A percentile compares a stretch with the other conserved stretches of the same genome.
Evolutionary conservation across 2,797 vertebrate genomes (phyloP).

Genomic region (Parotocinclus haroldoi): DNA sequence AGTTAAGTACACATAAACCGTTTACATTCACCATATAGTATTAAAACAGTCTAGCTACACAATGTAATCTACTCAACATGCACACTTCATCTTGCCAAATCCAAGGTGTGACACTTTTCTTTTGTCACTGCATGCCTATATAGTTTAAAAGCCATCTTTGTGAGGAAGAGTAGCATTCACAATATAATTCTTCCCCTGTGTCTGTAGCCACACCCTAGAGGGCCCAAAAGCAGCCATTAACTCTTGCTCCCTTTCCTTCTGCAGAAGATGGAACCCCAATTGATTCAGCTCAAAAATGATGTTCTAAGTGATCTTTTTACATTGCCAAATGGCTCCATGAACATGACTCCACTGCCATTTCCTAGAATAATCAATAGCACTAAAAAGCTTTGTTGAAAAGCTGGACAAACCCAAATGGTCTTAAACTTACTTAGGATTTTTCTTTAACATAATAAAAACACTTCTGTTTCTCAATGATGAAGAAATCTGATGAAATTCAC

Average conservation of each 20-base stretch:
- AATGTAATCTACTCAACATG: no score
- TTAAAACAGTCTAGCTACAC: no score
- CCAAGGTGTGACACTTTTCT: no score
- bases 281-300: slow-evolving; percentile 73
- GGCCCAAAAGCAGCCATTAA: slow-evolving; percentile 66
- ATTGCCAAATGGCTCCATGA: slow-evolving; percentile 80
- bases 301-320: slow-evolving; percentile 80
- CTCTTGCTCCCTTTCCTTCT: slow-evolving; percentile 60
- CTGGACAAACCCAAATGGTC: slow-evolving; percentile 34
- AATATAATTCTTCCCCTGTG: slow-evolving; percentile 13
- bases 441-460: slow-evolving; percentile 9
- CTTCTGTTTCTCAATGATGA: not conserved
- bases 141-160: slow-evolving; percentile 36
- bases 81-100: no score
- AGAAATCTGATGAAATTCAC: no score
- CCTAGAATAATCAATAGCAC: slow-evolving; percentile 80
- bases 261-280: slow-evolving; percentile 64
- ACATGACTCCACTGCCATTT: slow-evolving; percentile 77
- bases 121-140: no score
- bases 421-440: slow-evolving; percentile 3
- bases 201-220: slow-evolving; percentile 40
- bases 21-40: no score
- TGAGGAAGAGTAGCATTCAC: slow-evolving; percentile 19
- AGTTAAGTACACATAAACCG: no score
- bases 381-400: slow-evolving; percentile 68